These are phyloP conservation scores for Chroicocephalus ridibundus DNA, from an alignment of 2,113 vertebrate genomes.

Conservation along the genomic window DNA sequence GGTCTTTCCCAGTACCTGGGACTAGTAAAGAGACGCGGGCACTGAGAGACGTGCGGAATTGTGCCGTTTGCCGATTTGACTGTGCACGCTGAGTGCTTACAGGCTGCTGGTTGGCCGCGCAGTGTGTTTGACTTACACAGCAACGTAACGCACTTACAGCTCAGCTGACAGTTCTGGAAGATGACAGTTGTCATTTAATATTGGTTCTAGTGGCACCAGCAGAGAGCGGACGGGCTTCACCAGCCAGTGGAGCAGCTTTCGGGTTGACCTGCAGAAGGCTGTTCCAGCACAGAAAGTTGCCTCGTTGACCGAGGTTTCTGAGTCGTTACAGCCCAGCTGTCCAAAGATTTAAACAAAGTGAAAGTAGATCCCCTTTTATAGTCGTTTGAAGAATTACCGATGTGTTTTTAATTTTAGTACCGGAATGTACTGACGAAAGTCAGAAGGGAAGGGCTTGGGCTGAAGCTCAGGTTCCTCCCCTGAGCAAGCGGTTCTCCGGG, in stretches of 20 bases:
- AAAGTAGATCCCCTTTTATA: not conserved
- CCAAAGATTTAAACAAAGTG: not conserved
- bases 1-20: not conserved
- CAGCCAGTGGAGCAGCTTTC: not conserved
- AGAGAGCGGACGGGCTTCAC: not conserved
- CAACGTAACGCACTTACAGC: not conserved
- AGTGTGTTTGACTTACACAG: not conserved
- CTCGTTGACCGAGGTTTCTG: not conserved
- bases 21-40: not conserved
- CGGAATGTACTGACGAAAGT: not conserved
- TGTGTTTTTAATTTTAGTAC: not conserved
- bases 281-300: too few species aligned
- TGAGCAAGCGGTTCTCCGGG: not conserved
- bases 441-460: not conserved
- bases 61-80: rapidly evolving
- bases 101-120: not conserved
- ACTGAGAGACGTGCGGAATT: not conserved
- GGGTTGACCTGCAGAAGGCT: not conserved
- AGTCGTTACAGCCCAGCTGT: not conserved
- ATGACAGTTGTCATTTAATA: not conserved
- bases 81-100: not conserved
- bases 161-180: not conserved
- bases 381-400: not conserved
- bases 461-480: not conserved
- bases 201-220: not conserved